Percentiles rank a stretch among this genome's conserved stretches.
phyloP scores from a whole-genome alignment of 2,797 vertebrate species.

The Sus cebifrons region DNA sequence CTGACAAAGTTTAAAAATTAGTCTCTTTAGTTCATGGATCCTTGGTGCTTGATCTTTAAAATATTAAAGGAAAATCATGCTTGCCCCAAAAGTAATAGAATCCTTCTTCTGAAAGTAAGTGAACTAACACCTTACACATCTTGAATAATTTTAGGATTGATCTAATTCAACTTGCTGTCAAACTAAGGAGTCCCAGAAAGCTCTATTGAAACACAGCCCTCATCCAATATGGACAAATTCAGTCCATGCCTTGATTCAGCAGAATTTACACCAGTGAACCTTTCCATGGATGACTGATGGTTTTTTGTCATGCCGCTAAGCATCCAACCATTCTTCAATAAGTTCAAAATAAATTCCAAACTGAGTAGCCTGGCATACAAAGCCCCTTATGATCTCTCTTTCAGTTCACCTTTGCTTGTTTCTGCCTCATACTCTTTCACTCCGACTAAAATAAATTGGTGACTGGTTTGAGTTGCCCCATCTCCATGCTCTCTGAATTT shows the following conservation, averaged over 20 bases:
- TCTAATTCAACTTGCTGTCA: constrained; percentile 23
- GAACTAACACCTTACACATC: neutral
- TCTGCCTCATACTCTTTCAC: neutral
- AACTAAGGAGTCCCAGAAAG: neutral
- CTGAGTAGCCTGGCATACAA: neutral
- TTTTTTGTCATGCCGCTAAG: neutral
- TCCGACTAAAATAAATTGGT: neutral
- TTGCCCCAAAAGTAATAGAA: neutral
- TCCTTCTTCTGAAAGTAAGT: constrained; percentile 29
- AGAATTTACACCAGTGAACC: neutral
- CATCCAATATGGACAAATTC: neutral
- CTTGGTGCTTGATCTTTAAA: neutral
- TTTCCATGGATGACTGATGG: neutral
- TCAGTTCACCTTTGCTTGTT: neutral
- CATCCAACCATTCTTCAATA: neutral
- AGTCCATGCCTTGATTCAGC: neutral
- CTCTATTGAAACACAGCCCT: constrained; percentile 13
- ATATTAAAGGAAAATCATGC: neutral
- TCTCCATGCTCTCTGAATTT: neutral
- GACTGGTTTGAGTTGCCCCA: neutral
- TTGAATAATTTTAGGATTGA: neutral
- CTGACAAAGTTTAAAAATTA: constrained; percentile 27
- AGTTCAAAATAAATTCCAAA: constrained; percentile 55
- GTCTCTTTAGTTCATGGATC: neutral
- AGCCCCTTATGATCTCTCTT: neutral